phyloP scores from a whole-genome alignment of 2,888 invertebrate genomes.

The Lottia gigantea region DNA sequence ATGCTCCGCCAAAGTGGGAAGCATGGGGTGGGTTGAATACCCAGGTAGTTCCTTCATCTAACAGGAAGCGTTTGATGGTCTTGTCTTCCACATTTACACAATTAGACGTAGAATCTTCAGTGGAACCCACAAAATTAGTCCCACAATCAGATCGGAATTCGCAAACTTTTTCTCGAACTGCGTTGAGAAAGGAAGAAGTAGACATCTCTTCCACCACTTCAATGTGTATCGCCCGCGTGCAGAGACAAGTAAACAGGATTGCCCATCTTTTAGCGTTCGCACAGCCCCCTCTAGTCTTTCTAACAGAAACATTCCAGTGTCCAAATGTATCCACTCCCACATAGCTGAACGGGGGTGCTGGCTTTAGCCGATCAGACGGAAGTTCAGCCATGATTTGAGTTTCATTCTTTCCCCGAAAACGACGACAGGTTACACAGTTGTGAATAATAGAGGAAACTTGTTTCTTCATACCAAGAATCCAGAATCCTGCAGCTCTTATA shows the following conservation, averaged over 20 bases:
- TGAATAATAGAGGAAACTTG: no score
- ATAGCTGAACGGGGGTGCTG: no score
- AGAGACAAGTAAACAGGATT: slow-evolving; percentile 15
- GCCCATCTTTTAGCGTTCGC: slow-evolving; percentile 15
- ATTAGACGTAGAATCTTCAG: neutral
- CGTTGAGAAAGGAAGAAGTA: slow-evolving; percentile 14
- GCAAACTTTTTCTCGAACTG: slow-evolving; percentile 11
- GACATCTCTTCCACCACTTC: slow-evolving; percentile 16
- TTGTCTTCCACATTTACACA: no score
- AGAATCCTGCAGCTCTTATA: neutral
- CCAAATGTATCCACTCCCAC: slow-evolving; percentile 7
- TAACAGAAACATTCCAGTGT: slow-evolving; percentile 5
- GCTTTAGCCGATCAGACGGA: neutral
- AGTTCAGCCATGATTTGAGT: slow-evolving; percentile 2
- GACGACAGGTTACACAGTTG: no score
- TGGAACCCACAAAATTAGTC: slow-evolving; percentile 15
- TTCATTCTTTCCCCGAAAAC: slow-evolving; percentile 9
- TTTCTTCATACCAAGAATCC: no score
- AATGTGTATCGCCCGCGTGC: slow-evolving; percentile 8
- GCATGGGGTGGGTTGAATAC: slow-evolving; percentile 32
- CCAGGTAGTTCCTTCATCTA: slow-evolving; percentile 22
- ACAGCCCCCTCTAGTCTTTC: slow-evolving; percentile 6
- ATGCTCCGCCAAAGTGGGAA: slow-evolving; percentile 30
- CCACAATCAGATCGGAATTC: slow-evolving; percentile 7
- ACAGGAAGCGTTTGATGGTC: no score